Evolutionary conservation across 2,113 vertebrate genomes (phyloP).

Genomic region (Daboia siamensis): DNA sequence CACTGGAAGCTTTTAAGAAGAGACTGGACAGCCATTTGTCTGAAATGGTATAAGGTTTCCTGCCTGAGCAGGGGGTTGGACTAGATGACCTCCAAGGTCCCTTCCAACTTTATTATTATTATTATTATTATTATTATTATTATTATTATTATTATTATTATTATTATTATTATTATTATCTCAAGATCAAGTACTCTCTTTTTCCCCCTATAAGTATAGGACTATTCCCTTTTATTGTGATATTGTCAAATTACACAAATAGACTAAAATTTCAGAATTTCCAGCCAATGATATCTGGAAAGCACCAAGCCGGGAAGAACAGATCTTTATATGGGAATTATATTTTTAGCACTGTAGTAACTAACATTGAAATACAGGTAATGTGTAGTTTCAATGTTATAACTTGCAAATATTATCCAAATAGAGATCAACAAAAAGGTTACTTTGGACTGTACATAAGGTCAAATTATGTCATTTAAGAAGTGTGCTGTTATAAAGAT

Average conservation of each 20-base stretch:
- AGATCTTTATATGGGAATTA: background rate
- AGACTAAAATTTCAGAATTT: background rate
- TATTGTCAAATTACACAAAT: background rate
- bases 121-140: too few relatives aligned
- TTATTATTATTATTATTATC: too few relatives aligned
- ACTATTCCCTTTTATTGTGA: background rate
- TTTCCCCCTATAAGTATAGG: background rate
- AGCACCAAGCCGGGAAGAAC: background rate
- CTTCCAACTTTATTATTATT: too few relatives aligned
- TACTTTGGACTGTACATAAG: background rate
- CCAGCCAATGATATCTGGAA: background rate
- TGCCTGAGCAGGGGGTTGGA: too few relatives aligned
- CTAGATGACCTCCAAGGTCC: too few relatives aligned
- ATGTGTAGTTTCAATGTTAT: background rate
- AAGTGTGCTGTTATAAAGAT: background rate
- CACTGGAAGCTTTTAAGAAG: too few relatives aligned
- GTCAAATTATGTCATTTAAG: background rate
- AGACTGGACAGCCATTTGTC: too few relatives aligned
- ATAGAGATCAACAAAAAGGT: background rate
- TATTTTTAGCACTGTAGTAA: background rate
- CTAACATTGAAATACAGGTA: background rate
- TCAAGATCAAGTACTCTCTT: background rate
- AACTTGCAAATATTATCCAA: background rate
- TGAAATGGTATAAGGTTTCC: too few relatives aligned
- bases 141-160: too few relatives aligned